Evolutionary conservation across 2,797 vertebrate genomes (phyloP).

Genomic region (Gobionotothen gibberifrons): DNA sequence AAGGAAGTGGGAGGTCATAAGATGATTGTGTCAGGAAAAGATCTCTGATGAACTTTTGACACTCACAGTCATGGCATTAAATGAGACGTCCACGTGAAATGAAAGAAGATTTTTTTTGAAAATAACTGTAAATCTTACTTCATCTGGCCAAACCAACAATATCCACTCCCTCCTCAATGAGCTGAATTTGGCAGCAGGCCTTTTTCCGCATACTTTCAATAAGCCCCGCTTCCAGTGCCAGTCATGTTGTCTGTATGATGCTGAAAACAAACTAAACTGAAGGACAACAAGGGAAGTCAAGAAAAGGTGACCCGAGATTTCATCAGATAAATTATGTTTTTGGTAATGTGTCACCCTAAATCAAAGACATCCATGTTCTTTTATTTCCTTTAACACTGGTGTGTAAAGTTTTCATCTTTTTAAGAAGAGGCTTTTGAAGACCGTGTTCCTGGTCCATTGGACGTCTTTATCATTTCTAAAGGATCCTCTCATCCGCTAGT

Average conservation of each 20-base stretch:
- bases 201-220: slow-evolving; percentile 53
- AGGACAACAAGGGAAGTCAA: slow-evolving; percentile 25
- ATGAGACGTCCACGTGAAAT: slow-evolving; percentile 56
- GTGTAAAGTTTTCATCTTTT: slow-evolving; percentile 30
- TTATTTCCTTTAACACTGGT: slow-evolving; percentile 18
- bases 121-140: slow-evolving; percentile 38
- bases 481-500: slow-evolving; percentile 33
- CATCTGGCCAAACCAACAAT: slow-evolving; percentile 45
- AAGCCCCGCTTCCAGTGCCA: slow-evolving; percentile 44
- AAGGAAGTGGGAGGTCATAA: slow-evolving; percentile 35
- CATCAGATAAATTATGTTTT: slow-evolving; percentile 44
- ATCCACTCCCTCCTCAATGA: slow-evolving; percentile 36
- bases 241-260: slow-evolving; percentile 63
- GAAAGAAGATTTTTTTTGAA: slow-evolving; percentile 42
- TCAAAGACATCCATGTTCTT: slow-evolving; percentile 23
- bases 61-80: slow-evolving; percentile 44
- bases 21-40: slow-evolving; percentile 49
- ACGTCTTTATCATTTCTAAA: slow-evolving; percentile 28
- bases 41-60: slow-evolving; percentile 55
- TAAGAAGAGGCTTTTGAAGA: slow-evolving; percentile 24
- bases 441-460: slow-evolving; percentile 7
- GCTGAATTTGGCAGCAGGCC: slow-evolving; percentile 56
- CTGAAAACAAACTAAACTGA: slow-evolving; percentile 47
- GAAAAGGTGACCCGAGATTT: slow-evolving; percentile 28
- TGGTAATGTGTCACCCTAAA: slow-evolving; percentile 26